phyloP scores from a whole-genome alignment of 2,113 vertebrate species.

The Podarcis raffonei region DNA sequence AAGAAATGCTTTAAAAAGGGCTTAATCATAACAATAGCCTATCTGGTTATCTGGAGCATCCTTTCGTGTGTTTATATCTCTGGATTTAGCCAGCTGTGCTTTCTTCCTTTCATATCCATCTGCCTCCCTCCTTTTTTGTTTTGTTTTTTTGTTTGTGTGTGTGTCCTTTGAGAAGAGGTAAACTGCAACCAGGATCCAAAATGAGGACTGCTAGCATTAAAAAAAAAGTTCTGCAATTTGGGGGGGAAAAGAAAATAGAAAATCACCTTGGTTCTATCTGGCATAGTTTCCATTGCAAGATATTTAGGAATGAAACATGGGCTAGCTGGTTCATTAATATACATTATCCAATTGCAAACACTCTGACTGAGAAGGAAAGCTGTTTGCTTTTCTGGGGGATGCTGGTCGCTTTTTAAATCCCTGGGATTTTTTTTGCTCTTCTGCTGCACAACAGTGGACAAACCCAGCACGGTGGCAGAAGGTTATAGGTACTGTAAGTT shows the following conservation, averaged over 20 bases:
- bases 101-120: not conserved
- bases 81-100: not conserved
- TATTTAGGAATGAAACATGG: slow-evolving; percentile 48
- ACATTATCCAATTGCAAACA: slow-evolving; percentile 63
- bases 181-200: slow-evolving; percentile 8
- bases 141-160: too few species aligned
- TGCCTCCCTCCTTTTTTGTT: not conserved
- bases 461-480: slow-evolving; percentile 60
- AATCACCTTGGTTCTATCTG: slow-evolving; percentile 6
- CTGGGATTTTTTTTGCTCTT: slow-evolving; percentile 24
- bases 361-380: slow-evolving; percentile 40
- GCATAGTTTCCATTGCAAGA: slow-evolving; percentile 2
- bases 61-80: not conserved
- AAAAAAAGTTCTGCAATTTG: slow-evolving; percentile 26
- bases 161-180: rapidly evolving
- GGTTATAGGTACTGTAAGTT: slow-evolving; percentile 65
- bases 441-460: slow-evolving; percentile 47
- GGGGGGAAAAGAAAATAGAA: not conserved
- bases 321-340: slow-evolving; percentile 40
- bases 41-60: not conserved
- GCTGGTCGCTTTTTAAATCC: slow-evolving; percentile 41
- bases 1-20: not conserved
- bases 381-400: slow-evolving; percentile 58
- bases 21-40: not conserved
- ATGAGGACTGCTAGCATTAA: not conserved